phyloP scores from a whole-genome alignment of 2,113 vertebrate species.

The Carassius carassius region DNA sequence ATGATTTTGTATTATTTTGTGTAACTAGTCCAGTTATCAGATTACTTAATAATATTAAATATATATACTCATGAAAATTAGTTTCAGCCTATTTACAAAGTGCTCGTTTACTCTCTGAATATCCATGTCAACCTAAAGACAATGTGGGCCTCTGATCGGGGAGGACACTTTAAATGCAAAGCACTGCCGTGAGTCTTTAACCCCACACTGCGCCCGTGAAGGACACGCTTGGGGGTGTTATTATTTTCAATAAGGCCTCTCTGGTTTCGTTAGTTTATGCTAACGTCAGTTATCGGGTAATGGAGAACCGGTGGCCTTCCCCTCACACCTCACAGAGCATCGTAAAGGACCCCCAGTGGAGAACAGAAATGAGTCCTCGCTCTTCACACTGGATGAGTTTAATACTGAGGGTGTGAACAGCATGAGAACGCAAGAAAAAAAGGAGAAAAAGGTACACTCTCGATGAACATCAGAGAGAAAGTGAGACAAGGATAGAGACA shows the following conservation, averaged over 20 bases:
- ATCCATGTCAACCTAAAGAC: conserved; percentile 5
- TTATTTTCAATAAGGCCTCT: conserved; percentile 32
- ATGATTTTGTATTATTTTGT: neutral
- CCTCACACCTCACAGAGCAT: neutral
- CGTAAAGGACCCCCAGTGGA: conserved; percentile 34
- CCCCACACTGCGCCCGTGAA: neutral
- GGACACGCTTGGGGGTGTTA: conserved; percentile 28
- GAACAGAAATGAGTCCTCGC: conserved; percentile 30
- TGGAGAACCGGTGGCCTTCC: conserved; percentile 11
- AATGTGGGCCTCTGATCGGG: neutral
- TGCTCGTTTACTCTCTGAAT: neutral
- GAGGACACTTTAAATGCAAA: conserved; percentile 26
- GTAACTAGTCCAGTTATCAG: neutral
- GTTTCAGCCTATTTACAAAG: neutral
- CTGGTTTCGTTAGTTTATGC: conserved; percentile 26
- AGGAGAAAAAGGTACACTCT: conserved; percentile 6
- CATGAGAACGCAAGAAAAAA: conserved; percentile 15
- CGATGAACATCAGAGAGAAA: neutral
- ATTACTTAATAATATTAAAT: neutral
- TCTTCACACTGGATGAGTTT: conserved; percentile 35
- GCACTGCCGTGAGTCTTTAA: conserved; percentile 15
- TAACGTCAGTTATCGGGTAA: conserved; percentile 10
- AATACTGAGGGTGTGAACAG: conserved; percentile 33
- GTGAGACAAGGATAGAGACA: conserved; percentile 7
- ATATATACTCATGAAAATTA: neutral